Percentiles rank a stretch among this genome's conserved stretches.
phyloP scores from a whole-genome alignment of 2,888 invertebrate species.

The Clitarchus hookeri region DNA sequence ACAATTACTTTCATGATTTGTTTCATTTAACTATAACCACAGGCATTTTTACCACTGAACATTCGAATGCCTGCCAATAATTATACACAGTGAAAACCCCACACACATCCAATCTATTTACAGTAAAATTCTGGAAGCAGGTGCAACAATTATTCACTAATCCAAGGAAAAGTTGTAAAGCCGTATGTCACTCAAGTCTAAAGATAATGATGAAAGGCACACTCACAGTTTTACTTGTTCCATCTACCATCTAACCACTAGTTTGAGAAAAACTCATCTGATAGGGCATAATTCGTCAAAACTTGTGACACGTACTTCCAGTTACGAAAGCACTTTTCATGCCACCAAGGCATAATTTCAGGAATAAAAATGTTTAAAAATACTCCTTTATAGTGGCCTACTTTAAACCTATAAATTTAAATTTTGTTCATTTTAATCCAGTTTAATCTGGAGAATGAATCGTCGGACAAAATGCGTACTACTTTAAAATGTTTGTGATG shows the following conservation, averaged over 20 bases:
- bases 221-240: constrained; percentile 11
- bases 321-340: neutral
- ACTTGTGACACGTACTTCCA: neutral
- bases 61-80: neutral
- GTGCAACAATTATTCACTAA: constrained; percentile 16
- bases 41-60: neutral
- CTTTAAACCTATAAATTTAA: neutral
- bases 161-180: constrained; percentile 7
- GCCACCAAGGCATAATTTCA: neutral
- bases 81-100: constrained; percentile 1
- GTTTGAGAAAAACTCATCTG: neutral
- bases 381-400: neutral
- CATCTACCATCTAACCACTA: neutral
- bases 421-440: neutral
- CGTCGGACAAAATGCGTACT: neutral
- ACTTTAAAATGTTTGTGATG: neutral
- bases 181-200: constrained; percentile 16
- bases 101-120: neutral
- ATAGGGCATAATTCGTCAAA: neutral
- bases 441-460: neutral
- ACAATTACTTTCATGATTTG: neutral
- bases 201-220: constrained; percentile 14
- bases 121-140: constrained; percentile 9
- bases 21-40: neutral
- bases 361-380: neutral